Evolutionary conservation across 64 coral and sea anemone species (phyloP), one percentile per base, ranked within the genome.

Genomic region (Porites lutea): DNA sequence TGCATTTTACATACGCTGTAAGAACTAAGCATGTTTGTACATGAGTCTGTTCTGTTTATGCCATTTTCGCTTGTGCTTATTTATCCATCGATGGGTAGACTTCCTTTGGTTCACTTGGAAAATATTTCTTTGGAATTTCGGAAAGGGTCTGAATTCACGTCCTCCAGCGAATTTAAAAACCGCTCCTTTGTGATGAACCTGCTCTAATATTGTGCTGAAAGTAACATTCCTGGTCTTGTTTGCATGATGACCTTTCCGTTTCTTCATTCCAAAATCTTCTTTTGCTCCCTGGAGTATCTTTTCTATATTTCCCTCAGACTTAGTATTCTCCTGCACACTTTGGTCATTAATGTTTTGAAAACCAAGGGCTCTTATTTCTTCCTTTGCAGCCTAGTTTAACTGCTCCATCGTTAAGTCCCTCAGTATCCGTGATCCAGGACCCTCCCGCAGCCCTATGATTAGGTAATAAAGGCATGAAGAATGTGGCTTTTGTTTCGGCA

Each of bases 331-430:
- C 9, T 76, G 12, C 1, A 78, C 72, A 63, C 4, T 59, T 8
- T 86, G 15, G 20, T 86, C 50, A 22, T 75, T 88, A 2, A 88
- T 64, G 44, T 88, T 88, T n/a, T 61, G 86, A 15, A 48, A 21
- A 54, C 86, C 86, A 4, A 88, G 7, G 1, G 69, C 71, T n/a
- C 86, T 23, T 43, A 88, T 75, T 37, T 64, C 49, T 88, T 75
- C 86, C n/a, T 88, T 88, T 1, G 70, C 6, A 2, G 78, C 53
- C 12, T 77, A 78, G 57, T 89, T 89, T 13, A 78, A 12, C 43
- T 91, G 76, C 19, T 91, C 89, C 3, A 82, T 21, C 62, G 22
- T 57, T 2, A 91, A 64, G 63, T 91, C 89, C 52, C 62, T 70
- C 1, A 77, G 79, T 52, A 91, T 91, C 18, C 78, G 23, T 71